Percentiles rank a stretch among this genome's conserved stretches.
phyloP scores from a whole-genome alignment of 2,888 invertebrate genomes.

The Gonocerus acuteangulatus region DNA sequence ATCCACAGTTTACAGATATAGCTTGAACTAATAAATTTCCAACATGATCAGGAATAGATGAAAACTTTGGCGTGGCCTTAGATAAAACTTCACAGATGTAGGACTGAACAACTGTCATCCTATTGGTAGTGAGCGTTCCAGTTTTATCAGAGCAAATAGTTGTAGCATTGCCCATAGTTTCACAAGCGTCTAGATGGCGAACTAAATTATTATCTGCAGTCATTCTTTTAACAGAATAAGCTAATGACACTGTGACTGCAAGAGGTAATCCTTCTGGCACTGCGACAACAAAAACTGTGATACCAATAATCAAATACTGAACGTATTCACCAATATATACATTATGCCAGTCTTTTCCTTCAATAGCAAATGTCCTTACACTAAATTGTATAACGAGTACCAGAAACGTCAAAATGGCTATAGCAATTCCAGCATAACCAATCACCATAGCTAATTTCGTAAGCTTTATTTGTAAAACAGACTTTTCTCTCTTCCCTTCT shows the following conservation, averaged over 20 bases:
- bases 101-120: conserved; percentile 97
- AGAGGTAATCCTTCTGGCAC: conserved; percentile 98
- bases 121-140: conserved; percentile 95
- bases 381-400: conserved; percentile 94
- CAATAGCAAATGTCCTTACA: conserved; percentile 76
- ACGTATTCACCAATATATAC: conserved; percentile 87
- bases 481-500: conserved; percentile 86
- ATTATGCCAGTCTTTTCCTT: conserved; percentile 65
- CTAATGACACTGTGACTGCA: conserved; percentile 95
- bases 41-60: conserved; percentile 74
- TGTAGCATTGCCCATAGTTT: conserved; percentile 99
- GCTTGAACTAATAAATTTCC: conserved; percentile 77
- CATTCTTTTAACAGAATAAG: conserved; percentile 99
- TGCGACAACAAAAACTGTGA: conserved; percentile 97
- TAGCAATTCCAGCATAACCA: conserved; percentile 95
- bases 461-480: conserved; percentile 95
- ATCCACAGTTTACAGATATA: conserved; percentile 91
- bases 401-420: conserved; percentile 93
- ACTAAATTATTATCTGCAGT: conserved; percentile 99
- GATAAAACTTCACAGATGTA: conserved; percentile 89
- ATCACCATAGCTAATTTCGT: conserved; percentile 99
- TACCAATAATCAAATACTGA: conserved; percentile 97
- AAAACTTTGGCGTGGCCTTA: conserved; percentile 78
- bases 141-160: conserved; percentile 99
- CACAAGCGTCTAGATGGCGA: conserved; percentile 97